Evolutionary conservation across 2,888 invertebrate genomes (phyloP).

Genomic region (Pterobdella sp.): DNA sequence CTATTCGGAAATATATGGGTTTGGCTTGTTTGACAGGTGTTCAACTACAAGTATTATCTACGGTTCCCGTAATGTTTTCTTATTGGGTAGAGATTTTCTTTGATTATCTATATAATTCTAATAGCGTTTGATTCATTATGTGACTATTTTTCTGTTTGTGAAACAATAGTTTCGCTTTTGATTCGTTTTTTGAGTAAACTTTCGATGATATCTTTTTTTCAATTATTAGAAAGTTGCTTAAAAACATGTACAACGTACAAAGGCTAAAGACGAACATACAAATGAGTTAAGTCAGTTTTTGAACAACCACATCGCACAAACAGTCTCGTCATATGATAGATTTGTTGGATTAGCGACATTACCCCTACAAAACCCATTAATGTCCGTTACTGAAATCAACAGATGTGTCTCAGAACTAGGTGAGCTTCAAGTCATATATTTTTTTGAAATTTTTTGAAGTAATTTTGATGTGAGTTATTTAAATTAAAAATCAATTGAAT

Average conservation of each 20-base stretch:
- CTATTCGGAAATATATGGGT: not conserved
- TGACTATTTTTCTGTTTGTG: not conserved
- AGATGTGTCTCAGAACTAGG: conserved; percentile 51
- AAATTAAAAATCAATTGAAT: too few relatives aligned
- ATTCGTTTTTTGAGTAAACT: too few relatives aligned
- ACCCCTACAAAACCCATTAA: conserved; percentile 55
- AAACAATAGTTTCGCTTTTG: too few relatives aligned
- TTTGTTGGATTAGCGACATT: conserved; percentile 55
- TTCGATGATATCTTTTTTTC: too few relatives aligned
- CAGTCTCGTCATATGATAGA: conserved; percentile 52
- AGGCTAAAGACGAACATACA: conserved; percentile 56
- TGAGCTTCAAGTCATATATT: conserved; percentile 30
- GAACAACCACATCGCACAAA: conserved; percentile 55
- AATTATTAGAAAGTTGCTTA: not conserved
- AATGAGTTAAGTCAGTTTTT: conserved; percentile 53
- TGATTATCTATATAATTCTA: not conserved
- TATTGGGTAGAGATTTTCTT: conserved; percentile 54
- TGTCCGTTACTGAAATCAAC: conserved; percentile 55
- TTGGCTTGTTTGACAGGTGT: conserved; percentile 46
- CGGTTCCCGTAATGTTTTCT: conserved; percentile 59
- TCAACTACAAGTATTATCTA: conserved; percentile 56
- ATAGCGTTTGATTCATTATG: not conserved
- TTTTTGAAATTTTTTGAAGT: not conserved
- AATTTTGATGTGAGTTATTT: too few relatives aligned
- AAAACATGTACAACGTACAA: not conserved